Conservation (phyloP, 2,888 invertebrate genomes). For the Lordiphosa fenestrarum region DNA sequence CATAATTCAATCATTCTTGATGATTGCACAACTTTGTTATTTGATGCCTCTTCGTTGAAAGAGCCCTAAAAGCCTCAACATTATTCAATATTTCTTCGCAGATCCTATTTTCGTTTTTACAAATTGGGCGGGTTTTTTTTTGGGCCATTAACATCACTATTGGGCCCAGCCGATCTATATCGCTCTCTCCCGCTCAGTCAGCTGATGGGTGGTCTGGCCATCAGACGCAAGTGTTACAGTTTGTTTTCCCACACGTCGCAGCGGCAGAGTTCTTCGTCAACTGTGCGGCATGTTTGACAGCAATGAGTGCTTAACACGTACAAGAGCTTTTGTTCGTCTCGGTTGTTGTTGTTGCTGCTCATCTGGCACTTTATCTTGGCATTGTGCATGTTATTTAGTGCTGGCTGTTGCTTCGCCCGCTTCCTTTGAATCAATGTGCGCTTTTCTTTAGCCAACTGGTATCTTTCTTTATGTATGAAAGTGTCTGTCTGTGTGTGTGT, state of each 20-base stretch:
- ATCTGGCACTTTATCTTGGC: constrained; percentile 68
- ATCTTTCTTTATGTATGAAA: constrained; percentile 17
- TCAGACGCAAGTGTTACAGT: constrained; percentile 62
- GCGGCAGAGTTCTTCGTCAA: constrained; percentile 63
- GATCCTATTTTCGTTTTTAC: too few relatives aligned
- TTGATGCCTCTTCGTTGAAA: too few relatives aligned
- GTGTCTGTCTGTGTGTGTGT: constrained; percentile 23
- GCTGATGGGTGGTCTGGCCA: constrained; percentile 29
- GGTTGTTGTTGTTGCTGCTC: constrained; percentile 42
- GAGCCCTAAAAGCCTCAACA: too few relatives aligned
- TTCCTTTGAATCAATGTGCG: constrained; percentile 44
- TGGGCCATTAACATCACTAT: constrained; percentile 1
- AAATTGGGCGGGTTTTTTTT: too few relatives aligned
- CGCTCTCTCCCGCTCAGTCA: constrained; percentile 4
- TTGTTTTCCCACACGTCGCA: constrained; percentile 67
- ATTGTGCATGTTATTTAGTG: constrained; percentile 71
- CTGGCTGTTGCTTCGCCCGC: constrained; percentile 34
- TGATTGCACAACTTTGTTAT: too few relatives aligned
- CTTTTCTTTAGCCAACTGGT: constrained; percentile 33
- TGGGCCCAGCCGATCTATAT: neutral
- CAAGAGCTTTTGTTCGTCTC: constrained; percentile 65
- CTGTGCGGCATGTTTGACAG: constrained; percentile 64
- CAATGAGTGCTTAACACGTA: constrained; percentile 73
- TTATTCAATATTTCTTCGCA: too few relatives aligned
- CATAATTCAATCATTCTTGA: too few relatives aligned